Base-by-base conservation (phyloP, 1,140 invertebrate species). In the Drosophila willistoni region DNA sequence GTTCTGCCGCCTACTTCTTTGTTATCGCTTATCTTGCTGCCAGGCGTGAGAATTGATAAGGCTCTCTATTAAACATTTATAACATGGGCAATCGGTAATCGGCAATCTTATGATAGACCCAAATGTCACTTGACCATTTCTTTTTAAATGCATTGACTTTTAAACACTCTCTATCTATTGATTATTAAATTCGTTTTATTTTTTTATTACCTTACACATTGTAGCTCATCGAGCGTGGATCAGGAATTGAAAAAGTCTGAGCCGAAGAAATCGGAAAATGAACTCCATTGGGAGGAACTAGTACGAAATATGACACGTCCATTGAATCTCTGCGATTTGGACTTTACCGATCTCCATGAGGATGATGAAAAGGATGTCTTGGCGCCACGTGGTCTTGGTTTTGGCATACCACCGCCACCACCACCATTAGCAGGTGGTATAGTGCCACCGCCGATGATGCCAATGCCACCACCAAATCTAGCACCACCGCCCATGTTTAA, bases 221-320 rank as follows among this genome's bases (percentile, higher is more conserved):
- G 9, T 59, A 92, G 91, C 66, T 92, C 91, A 51, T 91, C 91
- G 90, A 92, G 95, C 59, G 91, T 94, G 10, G 90, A 90, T 72
- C 91, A 93, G 34, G 96, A 97, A 84, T 92, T 92, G 34, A 92
- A 92, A 64, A 92, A 92, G 71, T 33, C 84, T 12, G 91, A 92
- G 60, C 90, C 95, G 1, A 97, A 97, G 93, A 97, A 98, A 92
- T 97, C 97, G 0, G 97, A 98, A 92, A 98, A 97, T 87, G 98
- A 99, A 87, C 93, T 98, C 1, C 97, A 98, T 81, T 99, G 98
- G 98, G 98, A 99, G 83, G 96, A 98, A 79, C 92, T 98, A 64
- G 95, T 97, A 22, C 95, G 95, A 34, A 95, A 95, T 71, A 92
- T 98, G 64, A 95, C 96, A 66, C 93, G 98, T 73, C 95, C 97